phyloP scores from a whole-genome alignment of 2,113 vertebrate genomes.

The Myrmecophaga tridactyla region DNA sequence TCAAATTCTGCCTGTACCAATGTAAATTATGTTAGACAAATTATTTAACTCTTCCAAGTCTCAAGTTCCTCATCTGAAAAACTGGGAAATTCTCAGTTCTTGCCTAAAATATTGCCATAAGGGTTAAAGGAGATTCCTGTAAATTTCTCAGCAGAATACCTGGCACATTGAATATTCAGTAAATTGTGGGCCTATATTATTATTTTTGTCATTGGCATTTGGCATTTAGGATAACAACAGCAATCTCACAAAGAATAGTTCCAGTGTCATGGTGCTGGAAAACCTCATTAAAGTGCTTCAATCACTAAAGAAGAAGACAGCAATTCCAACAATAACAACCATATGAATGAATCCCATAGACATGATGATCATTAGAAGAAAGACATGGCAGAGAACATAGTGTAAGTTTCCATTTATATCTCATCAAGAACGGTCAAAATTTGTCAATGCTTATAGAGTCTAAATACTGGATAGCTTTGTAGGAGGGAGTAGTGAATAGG shows the following conservation, averaged over 20 bases:
- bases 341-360: no score
- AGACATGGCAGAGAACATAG: not conserved
- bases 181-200: not conserved
- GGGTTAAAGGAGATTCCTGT: not conserved
- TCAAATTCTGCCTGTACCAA: not conserved
- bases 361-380: not conserved
- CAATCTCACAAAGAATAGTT: not conserved
- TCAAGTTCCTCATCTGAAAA: not conserved
- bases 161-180: not conserved
- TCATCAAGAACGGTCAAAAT: no score
- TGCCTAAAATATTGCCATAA: not conserved
- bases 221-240: not conserved
- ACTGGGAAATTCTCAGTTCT: not conserved
- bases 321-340: not conserved
- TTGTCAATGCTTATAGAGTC: no score
- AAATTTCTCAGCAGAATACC: not conserved
- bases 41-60: not conserved
- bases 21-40: no score
- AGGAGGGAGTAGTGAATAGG: no score
- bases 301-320: not conserved
- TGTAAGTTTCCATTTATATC: not conserved
- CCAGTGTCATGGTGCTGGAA: not conserved
- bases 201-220: not conserved
- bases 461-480: no score
- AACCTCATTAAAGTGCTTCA: not conserved